Evolutionary conservation across 2,113 vertebrate species (phyloP).

Genomic region (Lamprotornis superbus): DNA sequence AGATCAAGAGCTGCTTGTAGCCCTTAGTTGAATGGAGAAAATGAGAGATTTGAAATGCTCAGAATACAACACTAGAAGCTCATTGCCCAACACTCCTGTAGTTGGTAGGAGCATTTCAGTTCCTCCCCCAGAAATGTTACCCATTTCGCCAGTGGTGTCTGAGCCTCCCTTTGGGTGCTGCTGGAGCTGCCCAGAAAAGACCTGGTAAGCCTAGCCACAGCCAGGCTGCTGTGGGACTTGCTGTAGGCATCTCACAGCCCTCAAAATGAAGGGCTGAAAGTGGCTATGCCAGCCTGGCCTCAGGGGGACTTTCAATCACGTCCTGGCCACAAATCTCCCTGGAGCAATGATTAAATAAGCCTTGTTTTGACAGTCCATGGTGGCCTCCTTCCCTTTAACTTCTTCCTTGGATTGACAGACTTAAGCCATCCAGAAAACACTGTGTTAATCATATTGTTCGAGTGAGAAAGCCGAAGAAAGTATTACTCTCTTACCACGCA

Average conservation of each 20-base stretch:
- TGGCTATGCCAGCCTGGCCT: accelerated
- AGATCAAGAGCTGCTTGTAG: background rate
- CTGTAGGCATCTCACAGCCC: background rate
- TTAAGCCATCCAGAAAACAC: background rate
- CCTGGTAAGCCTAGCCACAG: background rate
- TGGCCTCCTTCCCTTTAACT: background rate
- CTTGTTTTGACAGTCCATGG: background rate
- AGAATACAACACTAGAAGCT: background rate
- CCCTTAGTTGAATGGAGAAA: background rate
- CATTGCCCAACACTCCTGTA: background rate
- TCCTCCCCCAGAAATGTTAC: background rate
- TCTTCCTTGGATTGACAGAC: background rate
- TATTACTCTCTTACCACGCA: background rate
- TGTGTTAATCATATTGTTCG: background rate
- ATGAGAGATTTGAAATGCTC: background rate
- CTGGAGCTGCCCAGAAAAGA: background rate
- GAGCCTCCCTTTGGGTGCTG: accelerated
- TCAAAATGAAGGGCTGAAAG: background rate
- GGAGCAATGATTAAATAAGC: background rate
- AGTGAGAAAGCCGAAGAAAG: background rate
- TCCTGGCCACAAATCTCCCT: background rate
- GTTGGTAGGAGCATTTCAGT: background rate
- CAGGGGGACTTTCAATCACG: accelerated
- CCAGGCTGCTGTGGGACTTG: background rate
- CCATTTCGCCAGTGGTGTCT: accelerated